Percentiles rank a stretch among this genome's conserved stretches.
Evolutionary conservation across 2,888 invertebrate genomes (phyloP).

Genomic region (Cryptosula pallasiana): DNA sequence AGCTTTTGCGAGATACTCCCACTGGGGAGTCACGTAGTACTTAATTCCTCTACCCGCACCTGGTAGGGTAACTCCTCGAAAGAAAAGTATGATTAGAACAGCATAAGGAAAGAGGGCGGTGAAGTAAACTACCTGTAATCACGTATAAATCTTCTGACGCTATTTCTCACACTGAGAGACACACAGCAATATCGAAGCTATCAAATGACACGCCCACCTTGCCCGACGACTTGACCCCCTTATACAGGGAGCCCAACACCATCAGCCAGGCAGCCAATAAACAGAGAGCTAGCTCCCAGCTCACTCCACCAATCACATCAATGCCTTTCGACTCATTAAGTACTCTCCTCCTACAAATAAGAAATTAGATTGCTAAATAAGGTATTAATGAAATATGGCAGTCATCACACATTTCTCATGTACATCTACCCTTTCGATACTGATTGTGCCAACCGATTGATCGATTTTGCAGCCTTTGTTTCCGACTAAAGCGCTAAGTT

Average conservation of each 20-base stretch:
- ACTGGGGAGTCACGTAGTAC: conserved; percentile 46
- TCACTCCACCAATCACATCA: conserved; percentile 36
- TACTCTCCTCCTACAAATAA: conserved; percentile 30
- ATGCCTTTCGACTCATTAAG: conserved; percentile 37
- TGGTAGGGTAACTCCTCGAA: conserved; percentile 44
- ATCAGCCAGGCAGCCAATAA: conserved; percentile 45
- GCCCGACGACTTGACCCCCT: conserved; percentile 47
- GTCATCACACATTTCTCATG: too few species aligned
- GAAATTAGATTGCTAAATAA: too few species aligned
- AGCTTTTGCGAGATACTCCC: conserved; percentile 38
- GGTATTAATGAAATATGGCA: too few species aligned
- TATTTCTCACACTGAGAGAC: too few species aligned
- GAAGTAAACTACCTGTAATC: conserved; percentile 46
- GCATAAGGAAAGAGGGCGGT: conserved; percentile 50
- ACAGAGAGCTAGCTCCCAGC: conserved; percentile 40
- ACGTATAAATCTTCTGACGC: too few species aligned
- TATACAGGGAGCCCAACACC: conserved; percentile 45
- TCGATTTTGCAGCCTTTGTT: too few species aligned
- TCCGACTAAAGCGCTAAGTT: too few species aligned
- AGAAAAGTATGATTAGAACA: conserved; percentile 45
- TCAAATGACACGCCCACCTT: too few species aligned
- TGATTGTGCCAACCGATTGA: too few species aligned
- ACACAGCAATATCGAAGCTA: too few species aligned
- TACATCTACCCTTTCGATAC: too few species aligned
- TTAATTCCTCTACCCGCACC: conserved; percentile 44